phyloP scores from a whole-genome alignment of 2,113 vertebrate species.

The Psephotus haematonotus region DNA sequence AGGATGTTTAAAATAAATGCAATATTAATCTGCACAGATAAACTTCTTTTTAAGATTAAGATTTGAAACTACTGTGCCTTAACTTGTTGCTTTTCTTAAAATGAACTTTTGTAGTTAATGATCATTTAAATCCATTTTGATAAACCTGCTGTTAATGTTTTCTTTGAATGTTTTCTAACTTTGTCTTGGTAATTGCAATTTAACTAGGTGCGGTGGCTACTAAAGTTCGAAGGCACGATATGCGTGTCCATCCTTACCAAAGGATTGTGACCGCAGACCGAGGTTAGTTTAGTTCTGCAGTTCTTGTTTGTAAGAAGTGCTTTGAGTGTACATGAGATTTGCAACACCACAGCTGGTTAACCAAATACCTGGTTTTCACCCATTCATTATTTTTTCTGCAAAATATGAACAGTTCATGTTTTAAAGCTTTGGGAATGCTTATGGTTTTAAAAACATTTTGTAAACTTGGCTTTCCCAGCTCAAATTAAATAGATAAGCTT shows the following conservation, averaged over 20 bases:
- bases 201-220: conserved; percentile 99
- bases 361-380: conserved; percentile 48
- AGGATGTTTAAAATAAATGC: conserved; percentile 80
- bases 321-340: conserved; percentile 78
- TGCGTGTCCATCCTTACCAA: conserved; percentile 99
- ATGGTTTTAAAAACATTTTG: not conserved
- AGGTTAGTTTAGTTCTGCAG: conserved; percentile 99
- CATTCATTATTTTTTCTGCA: conserved; percentile 2
- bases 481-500: conserved; percentile 51
- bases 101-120: conserved; percentile 82
- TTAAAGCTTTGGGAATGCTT: conserved; percentile 33
- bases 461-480: conserved; percentile 49
- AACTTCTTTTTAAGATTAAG: conserved; percentile 73
- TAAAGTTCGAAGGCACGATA: conserved; percentile 99
- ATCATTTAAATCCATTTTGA: conserved; percentile 88
- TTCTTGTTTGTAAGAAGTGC: conserved; percentile 81
- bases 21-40: conserved; percentile 82
- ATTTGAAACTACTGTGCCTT: conserved; percentile 91
- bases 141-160: conserved; percentile 87
- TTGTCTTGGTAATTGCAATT: conserved; percentile 97
- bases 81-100: conserved; percentile 84
- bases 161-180: conserved; percentile 89
- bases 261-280: conserved; percentile 99
- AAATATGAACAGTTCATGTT: not conserved
- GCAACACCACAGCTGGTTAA: conserved; percentile 81